Base-by-base conservation (phyloP, 2,888 invertebrate genomes). In the Calameuta idolon region DNA sequence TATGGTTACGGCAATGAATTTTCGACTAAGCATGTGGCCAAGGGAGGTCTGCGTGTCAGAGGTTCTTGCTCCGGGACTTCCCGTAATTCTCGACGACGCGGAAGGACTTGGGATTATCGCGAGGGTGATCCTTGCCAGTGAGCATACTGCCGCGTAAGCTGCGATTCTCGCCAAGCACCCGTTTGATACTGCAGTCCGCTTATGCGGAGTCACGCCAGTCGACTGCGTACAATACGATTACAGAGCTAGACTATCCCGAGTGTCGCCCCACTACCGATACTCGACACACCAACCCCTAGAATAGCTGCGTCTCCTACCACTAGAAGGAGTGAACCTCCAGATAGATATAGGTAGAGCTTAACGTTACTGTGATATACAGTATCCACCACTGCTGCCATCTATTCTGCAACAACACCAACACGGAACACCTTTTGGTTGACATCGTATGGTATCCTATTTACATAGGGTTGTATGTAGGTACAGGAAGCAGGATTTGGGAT, bases 191-290 rank as follows among this genome's bases (percentile, higher is more conserved):
- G 82, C 86, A 87, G 86, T 85, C 87, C 88, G 87, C 83, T 84
- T 85, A 84, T 84, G 85, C 85, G 83, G 88, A 89, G 87, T 84
- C 87, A 86, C 90, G 88, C 86, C 87, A 86, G 88, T 89, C 89
- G 87, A 91, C 91, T 91, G 90, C 88, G 88, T 88, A 87, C 89
- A 87, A 89, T 85, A 83, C 87, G 89, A 88, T 88, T 89, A 88
- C 88, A 86, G 87, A 83, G 83, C 84, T 83, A 81, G 87, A 87
- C 85, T 88, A 89, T 85, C 87, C 82, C 34, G 74, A 73, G 33
- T 31, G 34, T 71, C 33, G 33, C 71, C 71, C 33, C 71, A 31
- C 71, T 31, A 31, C 71, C 31, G 33, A 12, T 31, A 1, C 71
- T 71, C 31, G 5, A 23, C 23, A 35, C 35, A 23, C 55, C 55